phyloP scores from a whole-genome alignment of 2,113 vertebrate genomes.

The Peromyscus maniculatus region DNA sequence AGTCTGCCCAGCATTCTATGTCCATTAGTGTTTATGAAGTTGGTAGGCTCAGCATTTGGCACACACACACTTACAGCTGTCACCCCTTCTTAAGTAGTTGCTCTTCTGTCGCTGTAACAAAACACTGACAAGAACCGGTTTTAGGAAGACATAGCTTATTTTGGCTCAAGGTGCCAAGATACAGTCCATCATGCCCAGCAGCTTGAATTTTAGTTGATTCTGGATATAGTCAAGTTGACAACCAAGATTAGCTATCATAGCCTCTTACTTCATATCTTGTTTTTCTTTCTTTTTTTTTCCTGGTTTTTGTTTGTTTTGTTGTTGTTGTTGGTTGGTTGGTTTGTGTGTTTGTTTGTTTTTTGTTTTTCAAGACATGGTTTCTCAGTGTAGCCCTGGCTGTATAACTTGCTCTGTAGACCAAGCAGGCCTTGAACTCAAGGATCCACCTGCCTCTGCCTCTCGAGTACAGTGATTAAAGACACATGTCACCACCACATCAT shows the following conservation, averaged over 20 bases:
- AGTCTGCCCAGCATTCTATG: background rate
- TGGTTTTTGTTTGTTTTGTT: background rate
- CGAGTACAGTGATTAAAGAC: background rate
- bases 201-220: background rate
- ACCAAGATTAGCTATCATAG: background rate
- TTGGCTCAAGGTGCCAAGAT: background rate
- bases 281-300: background rate
- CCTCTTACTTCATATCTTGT: background rate
- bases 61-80: background rate
- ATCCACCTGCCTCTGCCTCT: background rate
- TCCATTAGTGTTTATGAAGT: background rate
- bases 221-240: background rate
- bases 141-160: background rate
- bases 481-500: accelerated
- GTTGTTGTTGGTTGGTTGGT: background rate
- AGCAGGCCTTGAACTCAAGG: background rate
- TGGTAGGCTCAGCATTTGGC: background rate
- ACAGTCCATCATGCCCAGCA: background rate
- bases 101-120: background rate
- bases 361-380: background rate
- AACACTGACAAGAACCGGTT: background rate
- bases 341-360: background rate
- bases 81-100: background rate
- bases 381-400: background rate
- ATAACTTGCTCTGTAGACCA: background rate